Evolutionary conservation across 92 coral and sea anemone species (phyloP), one percentile per base, ranked within the genome.

Genomic region (Palythoa grandis): DNA sequence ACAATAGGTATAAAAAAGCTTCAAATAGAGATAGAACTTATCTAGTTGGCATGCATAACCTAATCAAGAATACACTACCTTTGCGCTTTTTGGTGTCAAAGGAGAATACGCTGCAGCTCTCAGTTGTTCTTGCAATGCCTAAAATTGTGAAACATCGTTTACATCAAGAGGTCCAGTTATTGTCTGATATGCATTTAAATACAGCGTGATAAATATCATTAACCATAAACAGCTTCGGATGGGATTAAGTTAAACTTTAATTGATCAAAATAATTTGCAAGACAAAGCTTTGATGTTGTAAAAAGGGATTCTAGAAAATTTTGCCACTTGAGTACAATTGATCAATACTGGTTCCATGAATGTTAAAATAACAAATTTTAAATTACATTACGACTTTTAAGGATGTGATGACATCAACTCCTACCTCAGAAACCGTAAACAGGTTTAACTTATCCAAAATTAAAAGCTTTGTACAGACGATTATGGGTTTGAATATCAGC

Each of bases 51-150:
- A 11, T 70, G 11, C 2, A 13, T 6, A 37, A 24, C 24, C 2
- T 9, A 14, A 10, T 53, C 10, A 35, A 37, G 10, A 16, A 11
- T 53, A 29, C 25, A 20, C 66, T 92, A 95, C 98, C 98, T 95
- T 95, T 72, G 88, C 83, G 4, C 86, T 88, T 15, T 87, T 87
- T 6, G 98, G 97, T 7, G 98, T 91, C 19, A 91, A 72, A 7
- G 95, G 87, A 35, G 88, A 91, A 52, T 91, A 90, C 4, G 88
- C 85, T 0, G 90, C 89, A 0, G 96, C 90, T 74, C 94, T 97
- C 24, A 95, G 87, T 63, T 92, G 92, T 61, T 93, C 94, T 83
- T 95, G 98, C 25, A 95, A 92, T 24, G 98, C 94, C 98, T 95
- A n/a, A 57, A 25, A 25, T 57, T 25, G 15, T 29, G 1, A 17